These are phyloP conservation scores for Beris morrisii DNA, from an alignment of 2,888 invertebrate species.

Conservation along the genomic window DNA sequence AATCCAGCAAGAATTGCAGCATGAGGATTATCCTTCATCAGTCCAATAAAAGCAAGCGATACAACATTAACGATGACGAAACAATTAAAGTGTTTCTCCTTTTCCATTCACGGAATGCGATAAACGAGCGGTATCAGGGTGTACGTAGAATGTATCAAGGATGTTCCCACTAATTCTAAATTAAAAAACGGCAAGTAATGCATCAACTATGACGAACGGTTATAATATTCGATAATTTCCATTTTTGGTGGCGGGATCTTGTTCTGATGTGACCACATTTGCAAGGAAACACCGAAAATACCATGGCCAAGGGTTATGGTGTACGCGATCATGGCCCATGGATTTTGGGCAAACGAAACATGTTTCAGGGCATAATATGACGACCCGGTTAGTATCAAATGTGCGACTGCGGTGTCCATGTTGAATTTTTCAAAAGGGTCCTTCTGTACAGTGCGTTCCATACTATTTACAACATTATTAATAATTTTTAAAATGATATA, in stretches of 20 bases:
- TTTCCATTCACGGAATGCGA: background rate
- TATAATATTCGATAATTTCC: background rate
- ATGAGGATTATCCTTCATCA: background rate
- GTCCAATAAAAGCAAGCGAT: background rate
- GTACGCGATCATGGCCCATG: background rate
- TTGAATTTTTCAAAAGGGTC: too few species aligned
- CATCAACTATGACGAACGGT: background rate
- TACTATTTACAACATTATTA: too few species aligned
- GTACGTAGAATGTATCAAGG: background rate
- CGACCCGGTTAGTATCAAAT: slow-evolving; percentile 4
- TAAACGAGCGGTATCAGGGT: background rate
- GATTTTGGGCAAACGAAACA: slow-evolving; percentile 1
- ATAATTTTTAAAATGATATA: too few species aligned
- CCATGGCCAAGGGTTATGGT: background rate
- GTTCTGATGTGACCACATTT: background rate
- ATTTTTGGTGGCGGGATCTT: background rate
- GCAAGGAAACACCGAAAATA: background rate
- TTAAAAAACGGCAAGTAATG: slow-evolving; percentile 1
- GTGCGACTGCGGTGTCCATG: background rate
- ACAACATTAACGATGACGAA: background rate
- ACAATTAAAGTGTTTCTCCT: slow-evolving; percentile 3
- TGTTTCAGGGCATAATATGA: background rate
- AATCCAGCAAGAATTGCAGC: background rate
- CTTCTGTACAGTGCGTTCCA: too few species aligned
- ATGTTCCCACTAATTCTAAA: background rate